These are phyloP conservation scores for Tursiops truncatus DNA, from an alignment of 2,113 vertebrate genomes.

Conservation along the genomic window DNA sequence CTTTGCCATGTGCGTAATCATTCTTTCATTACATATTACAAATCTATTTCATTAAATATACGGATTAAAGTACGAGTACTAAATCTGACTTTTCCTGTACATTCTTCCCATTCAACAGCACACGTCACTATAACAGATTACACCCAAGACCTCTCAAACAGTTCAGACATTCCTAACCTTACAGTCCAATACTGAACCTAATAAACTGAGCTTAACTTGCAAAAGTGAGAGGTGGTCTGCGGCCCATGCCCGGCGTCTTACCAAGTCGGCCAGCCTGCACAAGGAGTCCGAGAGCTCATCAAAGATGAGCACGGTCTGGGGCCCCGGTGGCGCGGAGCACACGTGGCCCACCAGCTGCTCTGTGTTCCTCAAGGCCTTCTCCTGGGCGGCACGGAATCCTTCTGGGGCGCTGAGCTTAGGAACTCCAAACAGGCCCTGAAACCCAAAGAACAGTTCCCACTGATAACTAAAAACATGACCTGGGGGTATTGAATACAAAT, in stretches of 20 bases:
- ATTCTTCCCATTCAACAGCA: neutral
- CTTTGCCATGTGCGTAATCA: neutral
- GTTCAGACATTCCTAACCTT: neutral
- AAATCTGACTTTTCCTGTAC: neutral
- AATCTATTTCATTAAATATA: neutral
- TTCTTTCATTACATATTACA: neutral
- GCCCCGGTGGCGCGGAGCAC: slow-evolving; percentile 84
- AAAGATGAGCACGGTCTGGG: slow-evolving; percentile 89
- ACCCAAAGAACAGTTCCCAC: slow-evolving; percentile 32
- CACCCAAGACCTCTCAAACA: neutral
- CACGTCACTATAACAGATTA: neutral
- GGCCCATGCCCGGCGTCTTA: slow-evolving; percentile 71
- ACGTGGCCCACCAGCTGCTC: slow-evolving; percentile 87
- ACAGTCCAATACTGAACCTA: neutral
- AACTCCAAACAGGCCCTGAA: slow-evolving; percentile 95
- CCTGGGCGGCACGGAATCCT: slow-evolving; percentile 90
- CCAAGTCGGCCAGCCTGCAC: slow-evolving; percentile 96
- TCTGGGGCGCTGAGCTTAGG: slow-evolving; percentile 91
- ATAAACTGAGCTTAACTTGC: no score
- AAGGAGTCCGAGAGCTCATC: slow-evolving; percentile 94
- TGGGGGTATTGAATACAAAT: no score
- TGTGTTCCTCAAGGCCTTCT: slow-evolving; percentile 87
- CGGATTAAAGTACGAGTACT: neutral
- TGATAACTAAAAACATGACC: neutral
- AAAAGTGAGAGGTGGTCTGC: neutral